A percentile compares a stretch with the other conserved stretches of the same genome.
Evolutionary conservation across 1,140 invertebrate genomes (phyloP).

Genomic region (Drosophila seguyi): DNA sequence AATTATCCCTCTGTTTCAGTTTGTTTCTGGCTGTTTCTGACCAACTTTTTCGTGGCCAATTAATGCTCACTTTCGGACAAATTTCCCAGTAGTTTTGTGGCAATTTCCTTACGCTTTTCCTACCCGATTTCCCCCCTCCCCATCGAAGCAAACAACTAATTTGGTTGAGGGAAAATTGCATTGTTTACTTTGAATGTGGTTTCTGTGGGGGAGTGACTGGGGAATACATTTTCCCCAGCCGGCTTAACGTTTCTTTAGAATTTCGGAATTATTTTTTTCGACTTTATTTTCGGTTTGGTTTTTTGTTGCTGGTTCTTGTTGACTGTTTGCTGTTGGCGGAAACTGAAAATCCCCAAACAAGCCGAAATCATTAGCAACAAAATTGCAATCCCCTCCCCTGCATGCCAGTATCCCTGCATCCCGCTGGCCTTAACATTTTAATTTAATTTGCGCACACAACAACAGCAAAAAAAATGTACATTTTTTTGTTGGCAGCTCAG

Average conservation of each 20-base stretch:
- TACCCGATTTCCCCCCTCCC: not conserved
- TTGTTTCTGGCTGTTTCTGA: not conserved
- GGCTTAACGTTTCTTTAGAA: conserved; percentile 69
- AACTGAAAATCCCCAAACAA: conserved; percentile 75
- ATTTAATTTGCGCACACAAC: conserved; percentile 73
- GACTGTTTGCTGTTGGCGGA: conserved; percentile 42
- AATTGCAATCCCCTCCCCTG: conserved; percentile 55
- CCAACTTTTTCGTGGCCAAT: conserved; percentile 51
- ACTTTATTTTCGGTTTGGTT: conserved; percentile 15
- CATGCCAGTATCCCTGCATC: not conserved
- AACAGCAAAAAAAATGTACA: conserved; percentile 31
- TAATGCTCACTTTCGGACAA: conserved; percentile 63
- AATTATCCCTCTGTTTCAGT: not conserved
- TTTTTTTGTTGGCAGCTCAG: conserved; percentile 20
- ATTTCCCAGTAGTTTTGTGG: conserved; percentile 39
- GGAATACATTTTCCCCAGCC: conserved; percentile 55
- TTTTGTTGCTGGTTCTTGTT: conserved; percentile 15
- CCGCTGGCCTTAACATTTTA: conserved; percentile 70
- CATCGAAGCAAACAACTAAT: conserved; percentile 60
- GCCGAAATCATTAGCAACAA: conserved; percentile 82
- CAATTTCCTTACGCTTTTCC: conserved; percentile 51
- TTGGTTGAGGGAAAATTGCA: conserved; percentile 68
- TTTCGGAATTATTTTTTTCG: conserved; percentile 42
- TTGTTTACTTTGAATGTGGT: conserved; percentile 63
- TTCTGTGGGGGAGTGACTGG: conserved; percentile 2